These are phyloP conservation scores for Euclidia mi DNA, from an alignment of 2,888 invertebrate genomes.

Conservation along the genomic window DNA sequence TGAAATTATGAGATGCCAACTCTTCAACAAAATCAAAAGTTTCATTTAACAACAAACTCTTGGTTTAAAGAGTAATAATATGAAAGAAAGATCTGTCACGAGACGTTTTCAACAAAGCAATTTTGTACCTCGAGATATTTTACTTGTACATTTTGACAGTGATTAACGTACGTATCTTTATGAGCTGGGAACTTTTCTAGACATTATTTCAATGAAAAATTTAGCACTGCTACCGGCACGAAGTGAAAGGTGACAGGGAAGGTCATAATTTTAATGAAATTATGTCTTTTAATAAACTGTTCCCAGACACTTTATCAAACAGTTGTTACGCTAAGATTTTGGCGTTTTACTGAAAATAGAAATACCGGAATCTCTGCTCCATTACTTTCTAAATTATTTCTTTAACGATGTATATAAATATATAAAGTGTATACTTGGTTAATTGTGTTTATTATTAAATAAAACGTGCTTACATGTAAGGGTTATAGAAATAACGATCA, in stretches of 20 bases:
- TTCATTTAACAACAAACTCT: conserved; percentile 60
- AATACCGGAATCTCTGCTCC: too few relatives aligned
- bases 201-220: conserved; percentile 35
- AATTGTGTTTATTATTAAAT: too few relatives aligned
- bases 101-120: conserved; percentile 45
- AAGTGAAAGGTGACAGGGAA: conserved; percentile 25
- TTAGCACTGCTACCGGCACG: conserved; percentile 19
- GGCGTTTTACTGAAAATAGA: too few relatives aligned
- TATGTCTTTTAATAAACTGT: conserved; percentile 41
- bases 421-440: too few relatives aligned
- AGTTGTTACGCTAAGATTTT: too few relatives aligned
- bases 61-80: conserved; percentile 50
- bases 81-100: conserved; percentile 40
- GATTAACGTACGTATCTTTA: conserved; percentile 52
- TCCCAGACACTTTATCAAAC: conserved; percentile 7
- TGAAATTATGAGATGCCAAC: conserved; percentile 73
- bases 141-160: conserved; percentile 49
- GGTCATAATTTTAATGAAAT: conserved; percentile 32
- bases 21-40: conserved; percentile 70
- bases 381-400: too few relatives aligned
- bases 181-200: conserved; percentile 37
- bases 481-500: too few relatives aligned
- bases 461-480: too few relatives aligned
- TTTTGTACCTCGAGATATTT: conserved; percentile 43
- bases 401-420: too few relatives aligned